Base-by-base conservation (phyloP, 1,140 invertebrate species). In the Trachymyrmex cornetzi region DNA sequence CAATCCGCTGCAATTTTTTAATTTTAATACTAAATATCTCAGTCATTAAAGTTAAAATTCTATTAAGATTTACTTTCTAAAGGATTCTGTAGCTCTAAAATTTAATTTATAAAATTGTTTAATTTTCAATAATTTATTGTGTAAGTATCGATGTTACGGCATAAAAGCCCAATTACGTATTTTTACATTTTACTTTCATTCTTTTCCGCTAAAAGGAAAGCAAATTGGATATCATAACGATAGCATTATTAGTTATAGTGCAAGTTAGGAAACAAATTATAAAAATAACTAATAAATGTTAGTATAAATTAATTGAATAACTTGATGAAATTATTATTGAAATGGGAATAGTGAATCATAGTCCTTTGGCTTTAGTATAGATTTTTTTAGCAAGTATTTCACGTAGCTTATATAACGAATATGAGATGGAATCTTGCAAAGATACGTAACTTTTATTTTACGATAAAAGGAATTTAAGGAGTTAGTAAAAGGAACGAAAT, bases 101-200 rank as follows among this genome's bases (percentile, higher is more conserved):
- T 71, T 24, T 19, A 38, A 24, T 24, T 67, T 5, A 6, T 1
- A 44, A 48, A 48, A 67, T 22, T 48, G 4, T 22, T 67, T 12
- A 53, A 53, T 14, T 72, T 72, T 53, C 3, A 30, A n/a, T 72
- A n/a, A 72, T 72, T 53, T 30, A n/a, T 72, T 72, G 53, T 55
- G 30, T 16, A 53, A n/a, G 0, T 67, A 67, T 67, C 11, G 12
- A 55, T n/a, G 24, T 5, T 53, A 11, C 0, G 1, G 27, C 2
- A 30, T 53, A n/a, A 53, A 30, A 53, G 24, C 14, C 0, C 1
- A 67, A 44, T 2, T 67, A 34, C 7, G n/a, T 14, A 27, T 72
- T 19, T 55, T 71, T 27, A 66, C 6, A 44, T 22, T 53, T 55
- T 3, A 74, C 2, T 55, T 72, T n/a, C 0, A 53, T n/a, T 57